These are phyloP conservation scores for Leptocoma aspasia DNA, from an alignment of 2,113 vertebrate species.

Conservation along the genomic window DNA sequence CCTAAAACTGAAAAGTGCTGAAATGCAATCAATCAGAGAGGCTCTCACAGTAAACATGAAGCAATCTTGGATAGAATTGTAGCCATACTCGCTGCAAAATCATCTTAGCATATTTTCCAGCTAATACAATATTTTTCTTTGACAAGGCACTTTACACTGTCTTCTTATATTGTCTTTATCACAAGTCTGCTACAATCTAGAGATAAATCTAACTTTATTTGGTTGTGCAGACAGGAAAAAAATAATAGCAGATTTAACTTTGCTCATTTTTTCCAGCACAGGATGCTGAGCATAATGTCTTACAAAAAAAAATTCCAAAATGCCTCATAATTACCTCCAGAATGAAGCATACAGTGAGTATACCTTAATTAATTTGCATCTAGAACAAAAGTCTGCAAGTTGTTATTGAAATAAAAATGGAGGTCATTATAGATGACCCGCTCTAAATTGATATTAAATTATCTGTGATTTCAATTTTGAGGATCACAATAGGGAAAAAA, in stretches of 20 bases:
- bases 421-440: background rate
- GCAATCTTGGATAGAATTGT: background rate
- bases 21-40: background rate
- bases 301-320: constrained; percentile 19
- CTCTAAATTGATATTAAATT: background rate
- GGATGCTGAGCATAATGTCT: background rate
- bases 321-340: constrained; percentile 39
- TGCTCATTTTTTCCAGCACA: constrained; percentile 14
- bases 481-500: background rate
- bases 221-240: background rate
- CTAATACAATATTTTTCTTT: background rate
- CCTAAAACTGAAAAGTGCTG: background rate
- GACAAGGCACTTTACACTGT: background rate
- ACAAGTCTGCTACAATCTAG: background rate
- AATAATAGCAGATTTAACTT: background rate
- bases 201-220: background rate
- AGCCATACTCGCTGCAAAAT: background rate
- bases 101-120: background rate
- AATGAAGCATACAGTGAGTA: background rate
- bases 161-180: background rate
- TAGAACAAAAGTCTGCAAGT: background rate
- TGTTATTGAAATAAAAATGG: background rate
- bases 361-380: background rate
- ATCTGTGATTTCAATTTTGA: background rate
- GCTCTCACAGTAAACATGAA: background rate